Evolutionary conservation across 2,888 invertebrate genomes (phyloP).

Genomic region (Pilophorus perplexus): DNA sequence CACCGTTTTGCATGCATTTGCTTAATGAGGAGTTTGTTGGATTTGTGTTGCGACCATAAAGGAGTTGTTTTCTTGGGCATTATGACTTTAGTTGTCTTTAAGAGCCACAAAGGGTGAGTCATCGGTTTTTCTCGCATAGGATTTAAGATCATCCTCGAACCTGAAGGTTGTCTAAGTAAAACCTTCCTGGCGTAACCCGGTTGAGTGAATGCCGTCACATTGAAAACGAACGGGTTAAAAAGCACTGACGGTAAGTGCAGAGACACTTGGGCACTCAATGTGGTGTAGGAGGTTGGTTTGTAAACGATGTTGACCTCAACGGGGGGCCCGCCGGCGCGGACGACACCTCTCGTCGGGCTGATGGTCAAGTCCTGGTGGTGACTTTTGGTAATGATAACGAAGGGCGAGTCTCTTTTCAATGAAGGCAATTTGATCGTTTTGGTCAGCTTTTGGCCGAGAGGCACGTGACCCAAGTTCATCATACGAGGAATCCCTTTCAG

Average conservation of each 20-base stretch:
- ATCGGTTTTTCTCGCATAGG: background rate
- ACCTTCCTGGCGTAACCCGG: background rate
- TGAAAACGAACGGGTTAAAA: constrained; percentile 17
- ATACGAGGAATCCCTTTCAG: constrained; percentile 15
- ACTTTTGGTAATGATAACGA: constrained; percentile 1
- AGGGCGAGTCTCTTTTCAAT: constrained; percentile 8
- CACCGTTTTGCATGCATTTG: constrained; percentile 13
- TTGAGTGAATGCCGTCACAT: constrained; percentile 11
- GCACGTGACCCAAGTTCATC: constrained; percentile 24
- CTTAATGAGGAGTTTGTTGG: constrained; percentile 21
- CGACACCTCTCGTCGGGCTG: constrained; percentile 13
- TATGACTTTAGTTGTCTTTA: constrained; percentile 6
- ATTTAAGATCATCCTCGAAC: background rate
- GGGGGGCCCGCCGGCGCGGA: constrained; percentile 10
- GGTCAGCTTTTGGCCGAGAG: constrained; percentile 7
- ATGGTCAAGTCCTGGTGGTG: constrained; percentile 10
- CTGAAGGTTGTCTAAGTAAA: background rate
- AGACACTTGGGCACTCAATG: constrained; percentile 5
- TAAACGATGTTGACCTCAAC: constrained; percentile 15
- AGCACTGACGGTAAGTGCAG: constrained; percentile 13
- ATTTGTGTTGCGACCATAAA: constrained; percentile 14
- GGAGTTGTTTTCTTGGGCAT: constrained; percentile 1
- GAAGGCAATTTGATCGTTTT: constrained; percentile 6
- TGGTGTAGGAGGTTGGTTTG: constrained; percentile 24
- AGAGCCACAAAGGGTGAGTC: constrained; percentile 9